Evolutionary conservation across 30 jellyfish, hydroid and myxozoan genomes (phyloP).

Genomic region (Aurelia aurita): DNA sequence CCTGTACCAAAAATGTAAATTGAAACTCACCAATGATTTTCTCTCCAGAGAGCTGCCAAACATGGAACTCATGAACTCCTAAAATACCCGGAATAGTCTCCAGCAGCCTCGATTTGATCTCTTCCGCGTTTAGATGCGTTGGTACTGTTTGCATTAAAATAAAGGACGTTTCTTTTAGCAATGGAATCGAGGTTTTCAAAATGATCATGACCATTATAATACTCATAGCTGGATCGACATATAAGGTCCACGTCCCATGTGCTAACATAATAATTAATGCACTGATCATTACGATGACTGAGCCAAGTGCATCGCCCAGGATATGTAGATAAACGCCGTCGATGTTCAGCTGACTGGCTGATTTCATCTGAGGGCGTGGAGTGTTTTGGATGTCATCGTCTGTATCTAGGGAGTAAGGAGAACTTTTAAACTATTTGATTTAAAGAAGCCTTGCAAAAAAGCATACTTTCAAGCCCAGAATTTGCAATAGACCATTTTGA

Average conservation of each 20-base stretch:
- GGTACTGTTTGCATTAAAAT: conserved; percentile 98
- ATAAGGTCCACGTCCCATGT: conserved; percentile 89
- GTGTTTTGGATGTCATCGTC: conserved; percentile 54
- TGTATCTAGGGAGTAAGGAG: conserved; percentile 19
- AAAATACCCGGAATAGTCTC: conserved; percentile 68
- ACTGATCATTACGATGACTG: conserved; percentile 96
- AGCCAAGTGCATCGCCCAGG: conserved; percentile 98
- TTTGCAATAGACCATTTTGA: too few relatives aligned
- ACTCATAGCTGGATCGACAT: conserved; percentile 98
- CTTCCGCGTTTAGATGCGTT: conserved; percentile 82
- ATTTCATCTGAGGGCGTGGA: conserved; percentile 50
- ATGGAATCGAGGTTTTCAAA: conserved; percentile 95
- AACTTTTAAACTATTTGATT: too few relatives aligned
- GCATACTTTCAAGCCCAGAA: too few relatives aligned
- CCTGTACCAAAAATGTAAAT: too few relatives aligned
- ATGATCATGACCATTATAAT: conserved; percentile 90
- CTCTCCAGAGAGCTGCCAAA: conserved; percentile 98
- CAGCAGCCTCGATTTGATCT: conserved; percentile 67
- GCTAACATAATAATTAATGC: conserved; percentile 88
- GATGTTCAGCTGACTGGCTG: conserved; percentile 94
- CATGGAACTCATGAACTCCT: conserved; percentile 94
- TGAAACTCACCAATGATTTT: conserved; percentile 80
- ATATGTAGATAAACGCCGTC: conserved; percentile 96
- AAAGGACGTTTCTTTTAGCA: conserved; percentile 87
- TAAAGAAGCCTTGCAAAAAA: too few relatives aligned